A percentile compares a stretch with the other conserved stretches of the same genome.
phyloP scores from a whole-genome alignment of 1,140 invertebrate species.

The Papilio machaon region DNA sequence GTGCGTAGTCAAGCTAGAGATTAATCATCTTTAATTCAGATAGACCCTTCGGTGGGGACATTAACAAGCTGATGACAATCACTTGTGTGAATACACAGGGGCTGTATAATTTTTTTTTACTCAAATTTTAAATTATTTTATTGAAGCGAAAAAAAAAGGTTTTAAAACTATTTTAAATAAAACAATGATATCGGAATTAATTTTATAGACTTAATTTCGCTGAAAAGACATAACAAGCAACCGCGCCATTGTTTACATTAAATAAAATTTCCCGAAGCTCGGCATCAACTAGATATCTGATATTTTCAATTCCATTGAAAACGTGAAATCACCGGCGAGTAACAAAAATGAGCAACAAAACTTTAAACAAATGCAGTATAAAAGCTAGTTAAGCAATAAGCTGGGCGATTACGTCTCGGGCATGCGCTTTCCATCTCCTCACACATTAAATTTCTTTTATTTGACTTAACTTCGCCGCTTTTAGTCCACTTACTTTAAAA shows the following conservation, averaged over 20 bases:
- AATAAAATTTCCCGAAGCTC: background rate
- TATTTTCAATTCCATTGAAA: constrained; percentile 36
- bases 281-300: constrained; percentile 15
- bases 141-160: background rate
- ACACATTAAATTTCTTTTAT: constrained; percentile 39
- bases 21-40: too few species aligned
- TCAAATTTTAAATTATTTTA: background rate
- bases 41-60: too few species aligned
- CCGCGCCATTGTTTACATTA: background rate
- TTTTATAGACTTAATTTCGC: background rate
- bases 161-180: background rate
- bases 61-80: too few species aligned
- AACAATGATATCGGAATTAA: background rate
- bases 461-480: constrained; percentile 20
- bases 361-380: constrained; percentile 41
- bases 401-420: constrained; percentile 48
- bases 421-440: constrained; percentile 48
- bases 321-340: background rate
- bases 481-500: background rate
- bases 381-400: constrained; percentile 40
- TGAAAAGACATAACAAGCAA: background rate
- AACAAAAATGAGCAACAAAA: constrained; percentile 1
- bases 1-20: too few species aligned
- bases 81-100: too few species aligned
- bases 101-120: too few species aligned